Evolutionary conservation across 2,113 vertebrate genomes (phyloP).

Genomic region (Eurypyga helias): DNA sequence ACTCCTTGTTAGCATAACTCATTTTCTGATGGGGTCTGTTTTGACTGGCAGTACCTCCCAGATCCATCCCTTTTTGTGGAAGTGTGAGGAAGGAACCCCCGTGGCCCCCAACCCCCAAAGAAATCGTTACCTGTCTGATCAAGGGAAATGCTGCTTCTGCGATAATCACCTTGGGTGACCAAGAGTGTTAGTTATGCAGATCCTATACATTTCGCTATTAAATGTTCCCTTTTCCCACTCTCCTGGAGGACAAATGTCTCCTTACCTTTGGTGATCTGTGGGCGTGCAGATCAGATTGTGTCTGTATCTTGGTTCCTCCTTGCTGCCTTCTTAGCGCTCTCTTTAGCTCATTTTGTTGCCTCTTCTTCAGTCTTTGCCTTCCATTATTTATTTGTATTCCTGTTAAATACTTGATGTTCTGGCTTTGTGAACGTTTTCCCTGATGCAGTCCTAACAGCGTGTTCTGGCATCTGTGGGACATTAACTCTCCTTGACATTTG

Average conservation of each 20-base stretch:
- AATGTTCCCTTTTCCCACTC: background rate
- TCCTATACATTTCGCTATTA: accelerated
- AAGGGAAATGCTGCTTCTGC: background rate
- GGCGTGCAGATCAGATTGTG: background rate
- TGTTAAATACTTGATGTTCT: accelerated
- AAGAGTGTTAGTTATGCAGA: accelerated
- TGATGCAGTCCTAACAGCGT: accelerated
- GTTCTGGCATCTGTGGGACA: background rate
- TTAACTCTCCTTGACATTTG: background rate
- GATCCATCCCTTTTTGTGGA: background rate
- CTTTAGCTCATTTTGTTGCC: background rate
- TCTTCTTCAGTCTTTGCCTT: background rate
- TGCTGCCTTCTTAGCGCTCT: background rate
- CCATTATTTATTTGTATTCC: background rate
- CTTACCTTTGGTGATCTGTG: background rate
- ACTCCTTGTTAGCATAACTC: background rate
- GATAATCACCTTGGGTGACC: background rate
- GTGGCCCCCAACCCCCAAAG: accelerated
- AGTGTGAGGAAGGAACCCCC: background rate
- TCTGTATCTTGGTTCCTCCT: background rate
- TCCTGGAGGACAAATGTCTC: background rate
- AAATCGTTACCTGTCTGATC: background rate
- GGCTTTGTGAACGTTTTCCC: background rate
- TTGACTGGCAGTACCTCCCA: background rate
- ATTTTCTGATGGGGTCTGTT: accelerated